phyloP scores from a whole-genome alignment of 2,113 vertebrate species.

The Hassar affinis region DNA sequence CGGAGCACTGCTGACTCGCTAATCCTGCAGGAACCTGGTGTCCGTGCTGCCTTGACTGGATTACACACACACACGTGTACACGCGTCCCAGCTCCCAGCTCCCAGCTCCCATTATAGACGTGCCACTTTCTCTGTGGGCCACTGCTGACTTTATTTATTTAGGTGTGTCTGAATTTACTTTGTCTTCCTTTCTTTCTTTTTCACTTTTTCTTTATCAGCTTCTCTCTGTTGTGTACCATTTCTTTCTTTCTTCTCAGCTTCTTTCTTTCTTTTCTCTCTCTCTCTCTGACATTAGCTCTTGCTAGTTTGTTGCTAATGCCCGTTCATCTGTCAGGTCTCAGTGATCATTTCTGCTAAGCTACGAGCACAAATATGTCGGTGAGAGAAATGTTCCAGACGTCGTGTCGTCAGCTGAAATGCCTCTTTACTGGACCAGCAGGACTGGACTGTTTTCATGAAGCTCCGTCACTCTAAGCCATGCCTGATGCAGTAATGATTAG shows the following conservation, averaged over 20 bases:
- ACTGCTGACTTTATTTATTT: not conserved
- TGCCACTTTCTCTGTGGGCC: not conserved
- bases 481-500: conserved; percentile 37
- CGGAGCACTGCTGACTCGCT: conserved; percentile 5
- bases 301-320: not conserved
- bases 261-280: not conserved
- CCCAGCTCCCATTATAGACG: too few species aligned
- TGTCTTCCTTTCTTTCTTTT: too few species aligned
- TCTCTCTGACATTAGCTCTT: not conserved
- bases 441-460: not conserved
- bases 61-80: conserved; percentile 13
- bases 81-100: too few species aligned
- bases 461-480: not conserved
- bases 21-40: conserved; percentile 39
- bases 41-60: conserved; percentile 36
- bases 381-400: not conserved
- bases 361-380: not conserved
- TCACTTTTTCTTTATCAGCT: not conserved
- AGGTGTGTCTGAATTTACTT: too few species aligned
- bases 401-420: not conserved
- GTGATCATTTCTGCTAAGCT: not conserved
- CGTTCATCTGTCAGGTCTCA: not conserved
- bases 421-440: not conserved
- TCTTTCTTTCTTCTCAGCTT: not conserved
- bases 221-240: not conserved